Percentiles rank a stretch among this genome's conserved stretches.
phyloP scores from a whole-genome alignment of 2,797 vertebrate species.

The Paramormyrops hopkinsi region DNA sequence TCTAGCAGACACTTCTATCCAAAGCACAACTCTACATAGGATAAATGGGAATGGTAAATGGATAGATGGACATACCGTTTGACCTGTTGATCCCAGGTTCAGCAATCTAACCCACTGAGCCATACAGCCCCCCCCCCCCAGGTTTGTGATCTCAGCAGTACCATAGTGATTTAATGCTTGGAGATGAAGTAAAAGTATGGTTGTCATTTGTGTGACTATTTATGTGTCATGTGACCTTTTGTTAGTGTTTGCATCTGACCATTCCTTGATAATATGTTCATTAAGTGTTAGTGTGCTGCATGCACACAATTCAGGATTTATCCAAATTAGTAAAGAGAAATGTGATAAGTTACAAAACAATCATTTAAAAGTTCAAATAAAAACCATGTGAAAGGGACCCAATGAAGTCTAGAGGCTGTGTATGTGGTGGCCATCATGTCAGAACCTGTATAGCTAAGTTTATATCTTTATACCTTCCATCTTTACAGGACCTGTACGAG shows the following conservation, averaged over 20 bases:
- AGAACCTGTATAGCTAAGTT: too few species aligned
- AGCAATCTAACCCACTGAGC: background rate
- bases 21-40: background rate
- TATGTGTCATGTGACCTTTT: background rate
- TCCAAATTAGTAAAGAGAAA: background rate
- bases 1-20: background rate
- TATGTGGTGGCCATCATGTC: too few species aligned
- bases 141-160: background rate
- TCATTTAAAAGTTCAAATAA: background rate
- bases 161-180: background rate
- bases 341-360: background rate
- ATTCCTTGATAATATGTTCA: background rate
- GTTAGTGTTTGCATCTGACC: background rate
- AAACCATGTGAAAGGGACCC: background rate
- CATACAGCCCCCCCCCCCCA: background rate
- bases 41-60: background rate
- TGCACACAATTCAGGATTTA: background rate
- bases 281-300: background rate
- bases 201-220: background rate
- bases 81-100: background rate
- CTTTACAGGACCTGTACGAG: too few species aligned
- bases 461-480: too few species aligned
- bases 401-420: background rate
- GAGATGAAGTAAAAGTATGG: too few species aligned
- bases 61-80: background rate